Evolutionary conservation across 2,113 vertebrate genomes (phyloP).

Genomic region (Pluvianellus socialis): DNA sequence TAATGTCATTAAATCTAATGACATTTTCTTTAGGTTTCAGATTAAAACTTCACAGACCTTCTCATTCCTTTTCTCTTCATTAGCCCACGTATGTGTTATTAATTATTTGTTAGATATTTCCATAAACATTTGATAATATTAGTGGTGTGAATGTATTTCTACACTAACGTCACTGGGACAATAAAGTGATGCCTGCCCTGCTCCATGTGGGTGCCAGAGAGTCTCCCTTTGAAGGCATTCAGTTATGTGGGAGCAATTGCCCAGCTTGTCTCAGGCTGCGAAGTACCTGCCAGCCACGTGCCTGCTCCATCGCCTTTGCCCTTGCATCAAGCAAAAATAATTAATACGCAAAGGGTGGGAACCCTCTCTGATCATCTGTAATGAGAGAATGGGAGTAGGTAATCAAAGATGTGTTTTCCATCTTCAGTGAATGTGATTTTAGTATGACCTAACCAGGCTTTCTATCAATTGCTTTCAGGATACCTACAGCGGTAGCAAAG

Average conservation of each 20-base stretch:
- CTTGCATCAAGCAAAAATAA: not conserved
- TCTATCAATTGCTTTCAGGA: not conserved
- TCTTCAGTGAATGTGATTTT: not conserved
- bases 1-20: not conserved
- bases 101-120: not conserved
- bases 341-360: not conserved
- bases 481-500: fast-evolving
- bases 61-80: not conserved
- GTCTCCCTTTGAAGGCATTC: not conserved
- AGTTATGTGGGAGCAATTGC: not conserved
- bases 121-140: not conserved
- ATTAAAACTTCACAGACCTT: not conserved
- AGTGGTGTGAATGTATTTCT: not conserved
- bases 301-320: not conserved
- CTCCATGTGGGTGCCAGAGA: fast-evolving
- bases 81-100: not conserved
- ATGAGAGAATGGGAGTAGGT: not conserved
- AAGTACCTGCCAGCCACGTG: not conserved
- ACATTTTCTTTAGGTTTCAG: not conserved
- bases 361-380: not conserved
- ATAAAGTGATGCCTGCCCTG: not conserved
- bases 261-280: not conserved
- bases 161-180: not conserved
- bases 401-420: not conserved
- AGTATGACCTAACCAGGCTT: not conserved